These are phyloP conservation scores for Diadema setosum DNA, from an alignment of 35 echinoderm and acorn worm species.

Conservation along the genomic window DNA sequence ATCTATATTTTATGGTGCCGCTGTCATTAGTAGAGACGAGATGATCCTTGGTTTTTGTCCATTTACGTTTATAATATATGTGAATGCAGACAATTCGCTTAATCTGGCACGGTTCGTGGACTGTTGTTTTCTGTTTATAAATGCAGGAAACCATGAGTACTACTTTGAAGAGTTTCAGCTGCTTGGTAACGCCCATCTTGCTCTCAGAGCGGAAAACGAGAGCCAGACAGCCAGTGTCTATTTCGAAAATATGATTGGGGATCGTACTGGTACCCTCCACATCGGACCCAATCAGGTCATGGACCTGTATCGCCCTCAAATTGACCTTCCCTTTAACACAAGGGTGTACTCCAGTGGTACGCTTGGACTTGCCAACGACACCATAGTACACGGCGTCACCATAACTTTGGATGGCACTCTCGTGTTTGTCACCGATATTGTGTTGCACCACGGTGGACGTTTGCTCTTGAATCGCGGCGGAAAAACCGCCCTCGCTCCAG, in stretches of 20 bases:
- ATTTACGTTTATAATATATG: no score
- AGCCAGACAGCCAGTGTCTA: slow-evolving; percentile 52
- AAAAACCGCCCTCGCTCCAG: slow-evolving; percentile 18
- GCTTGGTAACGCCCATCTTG: slow-evolving; percentile 77
- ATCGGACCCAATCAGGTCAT: slow-evolving; percentile 67
- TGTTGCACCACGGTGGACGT: slow-evolving; percentile 75
- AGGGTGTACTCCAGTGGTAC: slow-evolving; percentile 66
- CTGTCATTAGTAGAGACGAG: no score
- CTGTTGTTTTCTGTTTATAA: neutral
- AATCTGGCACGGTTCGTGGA: no score
- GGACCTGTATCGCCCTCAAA: slow-evolving; percentile 54
- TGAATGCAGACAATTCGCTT: no score
- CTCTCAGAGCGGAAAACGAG: slow-evolving; percentile 42
- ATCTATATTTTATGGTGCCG: no score
- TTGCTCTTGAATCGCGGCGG: slow-evolving; percentile 72
- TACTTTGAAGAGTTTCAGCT: slow-evolving; percentile 92
- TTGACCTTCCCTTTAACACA: slow-evolving; percentile 84
- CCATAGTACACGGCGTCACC: slow-evolving; percentile 78
- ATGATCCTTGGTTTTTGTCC: no score
- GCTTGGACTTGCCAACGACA: slow-evolving; percentile 70
- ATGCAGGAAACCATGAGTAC: slow-evolving; percentile 62
- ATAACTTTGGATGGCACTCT: slow-evolving; percentile 69
- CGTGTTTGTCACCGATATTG: slow-evolving; percentile 48
- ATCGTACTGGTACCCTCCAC: slow-evolving; percentile 83
- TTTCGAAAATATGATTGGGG: slow-evolving; percentile 95